These are phyloP conservation scores for Centrocercus urophasianus DNA, from an alignment of 2,113 vertebrate species.

Conservation along the genomic window DNA sequence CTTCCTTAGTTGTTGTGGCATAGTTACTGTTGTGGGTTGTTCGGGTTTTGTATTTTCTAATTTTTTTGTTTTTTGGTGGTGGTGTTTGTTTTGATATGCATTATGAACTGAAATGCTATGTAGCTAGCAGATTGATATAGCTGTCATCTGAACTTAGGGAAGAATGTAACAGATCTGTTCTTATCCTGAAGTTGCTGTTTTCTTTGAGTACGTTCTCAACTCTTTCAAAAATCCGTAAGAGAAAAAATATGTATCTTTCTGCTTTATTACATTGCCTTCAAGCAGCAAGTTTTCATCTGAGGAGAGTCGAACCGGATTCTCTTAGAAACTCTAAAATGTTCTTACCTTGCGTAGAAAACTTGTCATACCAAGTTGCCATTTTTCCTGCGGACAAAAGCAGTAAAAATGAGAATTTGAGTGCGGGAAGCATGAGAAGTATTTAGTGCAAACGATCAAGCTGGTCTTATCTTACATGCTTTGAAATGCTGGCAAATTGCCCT, in stretches of 20 bases:
- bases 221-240: not conserved
- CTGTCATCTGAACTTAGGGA: not conserved
- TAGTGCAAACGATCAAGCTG: not conserved
- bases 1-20: not conserved
- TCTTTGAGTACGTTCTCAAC: not conserved
- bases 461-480: not conserved
- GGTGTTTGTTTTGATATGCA: not conserved
- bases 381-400: not conserved
- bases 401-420: not conserved
- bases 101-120: not conserved
- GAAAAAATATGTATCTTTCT: accelerated
- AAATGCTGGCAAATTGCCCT: not conserved
- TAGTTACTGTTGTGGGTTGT: not conserved
- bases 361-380: not conserved
- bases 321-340: not conserved
- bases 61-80: not conserved
- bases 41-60: not conserved
- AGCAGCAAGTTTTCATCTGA: not conserved
- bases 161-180: not conserved
- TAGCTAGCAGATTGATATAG: not conserved
- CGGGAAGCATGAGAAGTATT: not conserved
- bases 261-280: not conserved
- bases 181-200: not conserved
- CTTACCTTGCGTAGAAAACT: not conserved
- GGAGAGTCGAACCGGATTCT: not conserved